Base-by-base conservation (phyloP, 1,140 invertebrate genomes). In the Caerostris darwini region DNA sequence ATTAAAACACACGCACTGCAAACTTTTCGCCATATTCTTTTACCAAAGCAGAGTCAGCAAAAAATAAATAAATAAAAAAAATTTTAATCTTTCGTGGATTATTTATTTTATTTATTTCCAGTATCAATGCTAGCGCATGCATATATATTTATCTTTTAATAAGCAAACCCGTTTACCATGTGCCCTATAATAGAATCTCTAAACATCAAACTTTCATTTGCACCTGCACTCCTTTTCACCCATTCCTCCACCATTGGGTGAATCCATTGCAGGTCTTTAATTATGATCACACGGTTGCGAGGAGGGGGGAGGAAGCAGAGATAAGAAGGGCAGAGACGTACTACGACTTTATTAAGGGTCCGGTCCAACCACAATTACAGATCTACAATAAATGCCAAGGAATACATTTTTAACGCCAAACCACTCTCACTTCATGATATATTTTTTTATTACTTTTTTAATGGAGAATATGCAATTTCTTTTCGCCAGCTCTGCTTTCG, bases 271-370 rank as follows among this genome's bases (percentile, higher is more conserved):
- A 53, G 5, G 8, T 19, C 57, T 69, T 82, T 82, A 58, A 81
- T 91, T 81, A 61, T 14, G 17, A 82, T 58, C 53, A 17, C 67
- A 59, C 67, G 69, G 19, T 17, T 61, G 56, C 19, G 56, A 53
- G 34, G 50, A 57, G 90, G 34, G 56, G 90, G n/a, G 7, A 57
- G 82, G 17, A n/a, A 19, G 83, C 17, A 12, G 71, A 50, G 19
- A 71, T 71, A 71, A n/a, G 69, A 50, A 89, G 61, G 61, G 87
- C 87, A 87, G 85, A 61, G 12, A 87, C 64, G 17, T 67, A 34
- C 34, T 34, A 91, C 90, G 90, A 91, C 90, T 91, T 91, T 82
- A 91, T 91, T 82, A 91, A 82, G 58, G 90, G 57, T 59, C 71
- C 7, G 67, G 71, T 57, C 34, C 19, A n/a, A 10, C 34, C 54